Base-by-base conservation (phyloP, 2,797 vertebrate genomes). In the Smutsia gigantea region DNA sequence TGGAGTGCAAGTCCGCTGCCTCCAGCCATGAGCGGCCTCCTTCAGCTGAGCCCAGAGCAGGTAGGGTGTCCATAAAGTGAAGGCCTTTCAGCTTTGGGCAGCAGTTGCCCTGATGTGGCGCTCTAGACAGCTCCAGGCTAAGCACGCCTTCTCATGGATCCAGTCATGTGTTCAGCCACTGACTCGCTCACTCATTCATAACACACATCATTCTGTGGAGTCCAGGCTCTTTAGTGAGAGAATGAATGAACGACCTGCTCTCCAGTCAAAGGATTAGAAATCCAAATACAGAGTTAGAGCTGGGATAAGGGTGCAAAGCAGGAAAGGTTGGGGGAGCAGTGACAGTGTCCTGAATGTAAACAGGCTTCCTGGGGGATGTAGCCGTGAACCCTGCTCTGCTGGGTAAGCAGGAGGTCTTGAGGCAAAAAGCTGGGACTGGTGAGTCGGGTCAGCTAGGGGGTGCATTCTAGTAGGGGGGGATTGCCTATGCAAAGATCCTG, bases 181-280 rank as follows among this genome's bases (percentile, higher is more conserved):
- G 25, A 72, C 34, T 83, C 39, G 59, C 19, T 88, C 39, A 68
- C 11, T 92, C 15, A 29, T 42, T 90, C 61, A 25, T 82, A 64
- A 59, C 68, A 63, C 55, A 85, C 31, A 53, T 91, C 23, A 59
- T 12, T 1, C 13, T 11, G 61, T 63, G 12, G 15, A 79, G 21
- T 78, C 59, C 61, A 9, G 53, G 57, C 42, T 79, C 34, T 71
- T 82, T 69, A 37, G 51, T 34, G 51, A 92, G n/a, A 96, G 51
- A 74, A 68, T 37, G 12, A 77, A 34, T 84, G n/a, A 79, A 71
- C 13, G 81, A 27, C 53, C 21, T 69, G 17, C 51, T 81, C 21
- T 87, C 64, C 69, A 85, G n/a, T 68, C 23, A 55, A 63, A 92
- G 55, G 18, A 55, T 87, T 82, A 39, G 39, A 95, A 53, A 61